Evolutionary conservation across 2,113 vertebrate species (phyloP).

Genomic region (Mungos mungo): DNA sequence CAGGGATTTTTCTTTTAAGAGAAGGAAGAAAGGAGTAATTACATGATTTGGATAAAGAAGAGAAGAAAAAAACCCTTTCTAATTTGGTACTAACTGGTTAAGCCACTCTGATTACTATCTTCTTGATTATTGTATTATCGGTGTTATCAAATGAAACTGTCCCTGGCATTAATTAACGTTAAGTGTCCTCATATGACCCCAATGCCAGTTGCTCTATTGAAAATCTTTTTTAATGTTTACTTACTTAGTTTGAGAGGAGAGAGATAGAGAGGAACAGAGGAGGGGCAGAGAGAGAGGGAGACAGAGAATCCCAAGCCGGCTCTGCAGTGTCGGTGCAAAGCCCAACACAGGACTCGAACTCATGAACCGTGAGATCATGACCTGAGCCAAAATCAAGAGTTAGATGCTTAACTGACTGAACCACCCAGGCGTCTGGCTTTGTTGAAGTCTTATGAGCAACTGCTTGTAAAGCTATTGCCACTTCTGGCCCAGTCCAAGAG

Average conservation of each 20-base stretch:
- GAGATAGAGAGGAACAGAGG: too few relatives aligned
- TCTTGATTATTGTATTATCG: background rate
- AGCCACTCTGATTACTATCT: background rate
- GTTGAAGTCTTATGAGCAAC: background rate
- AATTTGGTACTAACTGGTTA: background rate
- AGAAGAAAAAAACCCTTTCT: background rate
- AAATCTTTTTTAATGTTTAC: background rate
- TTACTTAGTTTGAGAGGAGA: too few relatives aligned
- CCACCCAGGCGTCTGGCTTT: background rate
- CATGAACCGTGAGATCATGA: too few relatives aligned
- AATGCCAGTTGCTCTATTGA: background rate
- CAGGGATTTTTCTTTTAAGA: background rate
- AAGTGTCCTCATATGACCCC: background rate
- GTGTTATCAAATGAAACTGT: background rate
- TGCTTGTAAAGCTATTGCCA: background rate
- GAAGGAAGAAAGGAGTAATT: background rate
- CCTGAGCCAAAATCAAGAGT: too few relatives aligned
- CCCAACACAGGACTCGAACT: too few relatives aligned
- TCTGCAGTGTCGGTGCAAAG: too few relatives aligned
- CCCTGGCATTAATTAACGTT: background rate
- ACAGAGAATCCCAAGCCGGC: too few relatives aligned
- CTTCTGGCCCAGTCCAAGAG: background rate
- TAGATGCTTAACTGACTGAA: too few relatives aligned
- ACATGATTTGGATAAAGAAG: background rate
- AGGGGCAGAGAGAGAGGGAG: too few relatives aligned